Evolutionary conservation across 2,888 invertebrate genomes (phyloP), one percentile per base, ranked within the genome.

Genomic region (Oegoconia quadripuncta): DNA sequence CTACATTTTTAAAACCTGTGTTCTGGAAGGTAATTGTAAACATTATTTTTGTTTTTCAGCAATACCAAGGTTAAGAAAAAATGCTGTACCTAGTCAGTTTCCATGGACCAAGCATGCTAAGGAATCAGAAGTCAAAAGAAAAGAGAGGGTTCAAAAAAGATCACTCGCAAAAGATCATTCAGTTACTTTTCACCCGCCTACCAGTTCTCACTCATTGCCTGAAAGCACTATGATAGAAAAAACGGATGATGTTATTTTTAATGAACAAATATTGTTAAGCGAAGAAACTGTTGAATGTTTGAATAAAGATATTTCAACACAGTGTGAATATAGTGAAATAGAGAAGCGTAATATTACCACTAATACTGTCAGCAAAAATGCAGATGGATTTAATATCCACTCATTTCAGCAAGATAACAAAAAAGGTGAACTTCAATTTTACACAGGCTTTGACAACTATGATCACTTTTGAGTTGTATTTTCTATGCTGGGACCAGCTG

Each of bases 361-460:
- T 29, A 29, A 3, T 13, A 5, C 13, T 5, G 13, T 12, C 14
- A 29, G 12, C 12, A 6, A 5, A 14, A 6, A 11, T 13, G 6
- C 5, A 14, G n/a, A n/a, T n/a, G n/a, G n/a, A n/a, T n/a, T n/a
- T n/a, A n/a, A n/a, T n/a, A n/a, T n/a, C n/a, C n/a, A 29, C 6
- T 11, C 29, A 13, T 29, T 5, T 13, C 11, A 29, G 9, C 29
- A 13, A n/a, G 29, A 13, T 5, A 13, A 12, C 6, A 29, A 29
- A 13, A 6, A 5, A 6, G 3, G 2, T 13, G 29, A 29, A 29
- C 13, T 14, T 29, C n/a, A n/a, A n/a, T n/a, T 29, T 13, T 29
- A 29, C 9, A 29, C 29, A 29, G 29, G 29, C 11, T 29, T 29
- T 29, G 29, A 29, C 14, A 29, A 9, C 14, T 29, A 13, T 9